Conservation (phyloP, 2,797 vertebrate genomes). For the Scolopax bukidnonensis region DNA sequence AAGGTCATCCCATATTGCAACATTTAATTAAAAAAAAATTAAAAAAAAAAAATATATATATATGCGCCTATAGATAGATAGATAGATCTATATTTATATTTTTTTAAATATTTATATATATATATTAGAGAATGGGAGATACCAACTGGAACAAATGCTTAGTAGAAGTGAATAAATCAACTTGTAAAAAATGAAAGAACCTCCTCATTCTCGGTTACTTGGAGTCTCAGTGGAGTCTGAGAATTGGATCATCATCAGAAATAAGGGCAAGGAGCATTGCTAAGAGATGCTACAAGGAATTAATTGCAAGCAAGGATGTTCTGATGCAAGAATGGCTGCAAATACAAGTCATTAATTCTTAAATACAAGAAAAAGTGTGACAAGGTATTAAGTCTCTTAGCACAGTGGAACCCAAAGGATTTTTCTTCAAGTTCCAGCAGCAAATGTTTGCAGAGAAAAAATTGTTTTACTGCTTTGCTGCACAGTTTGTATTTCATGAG, state of each 20-base stretch:
- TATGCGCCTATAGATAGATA: neutral
- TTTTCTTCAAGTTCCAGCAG: constrained; percentile 38
- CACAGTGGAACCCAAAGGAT: neutral
- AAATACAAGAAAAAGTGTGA: constrained; percentile 11
- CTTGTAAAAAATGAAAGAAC: neutral
- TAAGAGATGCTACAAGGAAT: neutral
- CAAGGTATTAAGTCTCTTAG: neutral
- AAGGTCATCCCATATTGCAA: constrained; percentile 10
- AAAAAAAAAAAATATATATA: neutral
- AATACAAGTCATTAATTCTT: constrained; percentile 52
- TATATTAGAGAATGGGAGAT: neutral
- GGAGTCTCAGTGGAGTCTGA: neutral
- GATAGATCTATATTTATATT: neutral
- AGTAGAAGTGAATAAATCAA: neutral
- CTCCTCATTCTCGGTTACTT: neutral
- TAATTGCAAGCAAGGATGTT: constrained; percentile 8
- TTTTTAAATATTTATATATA: neutral
- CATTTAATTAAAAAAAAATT: neutral
- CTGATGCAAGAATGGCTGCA: constrained; percentile 13
- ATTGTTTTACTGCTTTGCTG: neutral
- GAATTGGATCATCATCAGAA: neutral
- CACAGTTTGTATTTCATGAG: neutral
- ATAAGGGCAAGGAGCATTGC: neutral
- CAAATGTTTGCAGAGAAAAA: constrained; percentile 45
- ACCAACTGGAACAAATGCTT: neutral